Percentiles rank a stretch among this genome's conserved stretches.
Conservation (phyloP, 2,797 vertebrate genomes). For the Diceros bicornis region DNA sequence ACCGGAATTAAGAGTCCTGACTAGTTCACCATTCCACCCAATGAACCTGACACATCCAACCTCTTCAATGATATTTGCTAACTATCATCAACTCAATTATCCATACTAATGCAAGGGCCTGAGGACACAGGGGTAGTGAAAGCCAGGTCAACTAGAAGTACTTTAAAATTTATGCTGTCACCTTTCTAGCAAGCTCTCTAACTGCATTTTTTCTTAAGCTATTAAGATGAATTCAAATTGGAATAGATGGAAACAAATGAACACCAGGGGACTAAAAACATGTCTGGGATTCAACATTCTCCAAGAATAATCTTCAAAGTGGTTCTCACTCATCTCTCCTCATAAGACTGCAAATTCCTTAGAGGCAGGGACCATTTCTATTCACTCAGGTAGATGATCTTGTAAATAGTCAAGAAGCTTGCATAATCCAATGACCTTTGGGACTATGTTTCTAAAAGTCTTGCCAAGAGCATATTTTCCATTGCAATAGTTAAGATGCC, state of each 20-base stretch:
- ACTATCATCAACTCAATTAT: neutral
- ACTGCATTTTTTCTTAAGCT: constrained; percentile 16
- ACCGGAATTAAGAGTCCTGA: neutral
- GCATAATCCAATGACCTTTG: neutral
- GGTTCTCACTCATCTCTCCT: neutral
- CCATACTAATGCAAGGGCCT: neutral
- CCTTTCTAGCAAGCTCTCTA: neutral
- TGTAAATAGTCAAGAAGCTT: neutral
- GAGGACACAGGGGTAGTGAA: neutral
- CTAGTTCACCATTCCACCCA: neutral
- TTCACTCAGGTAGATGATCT: neutral
- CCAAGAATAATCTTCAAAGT: neutral
- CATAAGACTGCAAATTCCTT: neutral
- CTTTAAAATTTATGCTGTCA: neutral
- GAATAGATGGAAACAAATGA: neutral
- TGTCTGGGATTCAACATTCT: neutral
- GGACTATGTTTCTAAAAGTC: neutral
- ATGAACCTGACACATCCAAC: too few species aligned
- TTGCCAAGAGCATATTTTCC: constrained; percentile 42
- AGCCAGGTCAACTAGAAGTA: neutral
- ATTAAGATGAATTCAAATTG: neutral
- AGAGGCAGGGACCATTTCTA: neutral
- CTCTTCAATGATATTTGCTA: neutral
- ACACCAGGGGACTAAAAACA: neutral
- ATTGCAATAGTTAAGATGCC: neutral